Conservation (phyloP, 1,140 invertebrate genomes). For the Physella acuta region DNA sequence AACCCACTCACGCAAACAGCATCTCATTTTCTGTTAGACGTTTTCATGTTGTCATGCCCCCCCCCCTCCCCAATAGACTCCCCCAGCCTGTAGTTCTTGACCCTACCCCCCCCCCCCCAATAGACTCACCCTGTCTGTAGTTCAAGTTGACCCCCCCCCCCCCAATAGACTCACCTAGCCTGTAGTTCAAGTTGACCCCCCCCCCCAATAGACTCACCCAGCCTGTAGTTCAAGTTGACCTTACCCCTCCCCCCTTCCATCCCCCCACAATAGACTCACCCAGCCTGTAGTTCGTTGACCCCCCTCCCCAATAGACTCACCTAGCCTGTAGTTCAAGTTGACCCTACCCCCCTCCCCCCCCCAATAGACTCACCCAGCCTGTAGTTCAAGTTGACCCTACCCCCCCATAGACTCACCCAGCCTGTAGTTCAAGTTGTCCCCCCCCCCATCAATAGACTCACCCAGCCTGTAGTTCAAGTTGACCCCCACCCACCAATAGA, state of each 20-base stretch:
- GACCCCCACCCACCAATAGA: conserved; percentile 62
- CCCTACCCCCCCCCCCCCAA: too few relatives aligned
- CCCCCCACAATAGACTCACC: too few relatives aligned
- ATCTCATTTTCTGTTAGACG: too few relatives aligned
- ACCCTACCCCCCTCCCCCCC: conserved; percentile 61
- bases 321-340: conserved; percentile 63
- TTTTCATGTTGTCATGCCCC: too few relatives aligned
- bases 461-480: conserved; percentile 64
- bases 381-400: conserved; percentile 64
- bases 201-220: conserved; percentile 56
- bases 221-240: conserved; percentile 64
- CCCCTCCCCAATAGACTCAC: too few relatives aligned
- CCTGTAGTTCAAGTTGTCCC: conserved; percentile 64
- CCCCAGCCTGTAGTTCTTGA: background rate
- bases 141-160: conserved; percentile 64
- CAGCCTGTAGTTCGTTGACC: conserved; percentile 65
- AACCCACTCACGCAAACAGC: too few relatives aligned
- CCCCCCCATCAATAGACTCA: too few relatives aligned
- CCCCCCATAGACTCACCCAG: conserved; percentile 56
- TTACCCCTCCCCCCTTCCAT: conserved; percentile 59
- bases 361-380: conserved; percentile 57
- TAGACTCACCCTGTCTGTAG: conserved; percentile 61
- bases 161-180: conserved; percentile 58
- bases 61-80: too few relatives aligned
- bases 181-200: conserved; percentile 64